Percentiles rank a stretch among this genome's conserved stretches.
Conservation (phyloP, 2,113 vertebrate species). For the Vicugna pacos region DNA sequence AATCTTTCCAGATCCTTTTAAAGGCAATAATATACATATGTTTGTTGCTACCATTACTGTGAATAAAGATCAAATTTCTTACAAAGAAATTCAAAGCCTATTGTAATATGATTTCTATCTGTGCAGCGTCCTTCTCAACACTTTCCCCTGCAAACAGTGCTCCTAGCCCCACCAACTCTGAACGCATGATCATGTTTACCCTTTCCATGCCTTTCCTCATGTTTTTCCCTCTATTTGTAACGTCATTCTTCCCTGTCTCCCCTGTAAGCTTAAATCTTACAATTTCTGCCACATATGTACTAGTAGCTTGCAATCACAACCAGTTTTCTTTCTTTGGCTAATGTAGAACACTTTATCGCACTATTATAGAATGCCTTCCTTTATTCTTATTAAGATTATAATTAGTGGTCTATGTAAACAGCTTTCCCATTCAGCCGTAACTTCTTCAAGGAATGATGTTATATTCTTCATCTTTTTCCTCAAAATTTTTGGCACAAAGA, state of each 20-base stretch:
- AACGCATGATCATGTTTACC: not conserved
- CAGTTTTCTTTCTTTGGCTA: not conserved
- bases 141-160: not conserved
- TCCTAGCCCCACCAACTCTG: not conserved
- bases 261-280: not conserved
- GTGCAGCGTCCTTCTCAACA: not conserved
- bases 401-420: not conserved
- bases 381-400: conserved; percentile 12
- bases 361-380: not conserved
- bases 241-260: not conserved
- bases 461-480: not conserved
- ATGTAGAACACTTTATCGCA: not conserved
- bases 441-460: not conserved
- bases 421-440: not conserved
- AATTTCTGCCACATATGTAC: not conserved
- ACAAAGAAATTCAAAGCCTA: not conserved
- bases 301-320: not conserved
- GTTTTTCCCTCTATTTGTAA: not conserved
- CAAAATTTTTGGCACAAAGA: not conserved
- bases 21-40: not conserved
- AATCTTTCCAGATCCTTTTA: not conserved
- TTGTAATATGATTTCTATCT: not conserved
- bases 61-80: not conserved
- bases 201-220: not conserved
- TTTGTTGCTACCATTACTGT: not conserved